Base-by-base conservation (phyloP, 2,113 vertebrate genomes). In the Pangasianodon hypophthalmus region DNA sequence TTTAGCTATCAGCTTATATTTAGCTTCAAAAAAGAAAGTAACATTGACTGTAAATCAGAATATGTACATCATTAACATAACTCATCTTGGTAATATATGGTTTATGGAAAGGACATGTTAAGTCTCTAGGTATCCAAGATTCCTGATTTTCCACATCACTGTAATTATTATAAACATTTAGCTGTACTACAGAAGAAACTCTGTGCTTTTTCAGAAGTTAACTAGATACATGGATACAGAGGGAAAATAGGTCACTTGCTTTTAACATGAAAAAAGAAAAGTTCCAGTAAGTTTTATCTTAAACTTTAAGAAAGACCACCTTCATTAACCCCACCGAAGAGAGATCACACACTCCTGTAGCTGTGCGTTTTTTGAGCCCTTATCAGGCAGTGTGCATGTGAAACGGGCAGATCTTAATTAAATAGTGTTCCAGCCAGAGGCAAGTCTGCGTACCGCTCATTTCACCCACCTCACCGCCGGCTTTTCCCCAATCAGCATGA, bases 391-490 rank as follows among this genome's bases (percentile, higher is more conserved):
- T 21, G 41, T 90, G 89, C 86, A 86, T 91, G 91, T 88, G 88
- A 92, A 88, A 87, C 89, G 87, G 54, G 56, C 81, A 56, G 87
- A 90, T 91, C 90, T 92, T 92, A 90, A 92, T 91, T 91, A 92
- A 92, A 92, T 91, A 91, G 71, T 32, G 82, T 92, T 80, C 64
- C 54, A 92, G 88, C 89, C 81, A 67, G 87, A 69, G 87, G 88
- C 88, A 54, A 37, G 62, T 44, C 85, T n/a, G 37, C 24, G 37
- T 14, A 21, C 7, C 83, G 44, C 81, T 88, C 87, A 18, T 84
- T 90, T 89, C 77, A 90, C 81, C 88, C 75, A 80, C 88, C 89
- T 90, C 91, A 85, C 60, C 19, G 52, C 85, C n/a, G 69, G 79
- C 69, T 85, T 92, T 79, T 87, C 67, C 82, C 73, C 85, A 90